Evolutionary conservation across 2,888 invertebrate species (phyloP).

Genomic region (Drosophila mercatorum): DNA sequence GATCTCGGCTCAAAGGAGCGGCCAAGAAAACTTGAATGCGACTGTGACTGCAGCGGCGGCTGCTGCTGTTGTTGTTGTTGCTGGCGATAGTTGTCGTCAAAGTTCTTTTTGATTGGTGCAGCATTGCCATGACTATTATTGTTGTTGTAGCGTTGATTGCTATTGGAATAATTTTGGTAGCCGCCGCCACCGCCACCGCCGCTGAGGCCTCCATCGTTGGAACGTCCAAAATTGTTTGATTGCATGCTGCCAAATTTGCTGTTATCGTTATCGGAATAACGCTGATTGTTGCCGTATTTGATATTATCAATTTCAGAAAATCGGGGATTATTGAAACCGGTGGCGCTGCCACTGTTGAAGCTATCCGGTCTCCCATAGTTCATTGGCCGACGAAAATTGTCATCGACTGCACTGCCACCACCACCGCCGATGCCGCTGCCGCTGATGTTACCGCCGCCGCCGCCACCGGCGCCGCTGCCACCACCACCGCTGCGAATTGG

Average conservation of each 20-base stretch:
- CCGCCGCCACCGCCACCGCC: neutral
- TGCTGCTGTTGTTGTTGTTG: slow-evolving; percentile 1
- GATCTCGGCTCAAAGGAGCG: slow-evolving; percentile 41
- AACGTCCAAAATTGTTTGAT: slow-evolving; percentile 28
- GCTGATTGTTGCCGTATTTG: slow-evolving; percentile 23
- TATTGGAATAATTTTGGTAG: slow-evolving; percentile 22
- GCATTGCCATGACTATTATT: slow-evolving; percentile 9
- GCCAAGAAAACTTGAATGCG: slow-evolving; percentile 17
- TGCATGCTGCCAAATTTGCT: slow-evolving; percentile 38
- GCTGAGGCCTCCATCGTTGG: neutral
- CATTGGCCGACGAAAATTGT: slow-evolving; percentile 46
- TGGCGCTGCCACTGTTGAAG: slow-evolving; percentile 19
- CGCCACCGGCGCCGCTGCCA: slow-evolving; percentile 11
- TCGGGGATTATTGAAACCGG: slow-evolving; percentile 14
- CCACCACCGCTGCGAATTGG: slow-evolving; percentile 44
- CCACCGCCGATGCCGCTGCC: neutral
- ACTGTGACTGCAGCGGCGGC: slow-evolving; percentile 3
- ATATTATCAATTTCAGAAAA: slow-evolving; percentile 13
- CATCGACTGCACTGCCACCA: slow-evolving; percentile 15
- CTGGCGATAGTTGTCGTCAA: slow-evolving; percentile 33
- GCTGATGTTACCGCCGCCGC: neutral
- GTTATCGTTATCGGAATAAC: slow-evolving; percentile 29
- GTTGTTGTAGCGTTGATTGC: slow-evolving; percentile 26
- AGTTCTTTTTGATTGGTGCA: slow-evolving; percentile 26
- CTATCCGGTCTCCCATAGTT: slow-evolving; percentile 22